Evolutionary conservation across 2,113 vertebrate genomes (phyloP).

Genomic region (Coregonus clupeaformis): DNA sequence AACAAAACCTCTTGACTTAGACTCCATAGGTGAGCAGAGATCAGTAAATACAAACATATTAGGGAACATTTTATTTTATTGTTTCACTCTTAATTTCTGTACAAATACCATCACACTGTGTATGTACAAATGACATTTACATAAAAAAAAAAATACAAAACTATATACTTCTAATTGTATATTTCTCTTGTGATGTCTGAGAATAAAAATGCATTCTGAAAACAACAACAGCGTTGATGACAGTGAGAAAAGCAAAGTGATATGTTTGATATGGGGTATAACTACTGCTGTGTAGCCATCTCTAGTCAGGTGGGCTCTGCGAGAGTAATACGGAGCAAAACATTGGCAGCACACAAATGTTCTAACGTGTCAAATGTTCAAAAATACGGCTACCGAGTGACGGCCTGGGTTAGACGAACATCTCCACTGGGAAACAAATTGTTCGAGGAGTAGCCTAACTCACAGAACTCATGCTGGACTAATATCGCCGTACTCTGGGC

Average conservation of each 20-base stretch:
- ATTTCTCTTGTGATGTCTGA: slow-evolving; percentile 96
- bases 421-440: slow-evolving; percentile 34
- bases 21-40: too few relatives aligned
- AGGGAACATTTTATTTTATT: slow-evolving; percentile 85
- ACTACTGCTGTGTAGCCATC: slow-evolving; percentile 19
- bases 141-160: slow-evolving; percentile 99
- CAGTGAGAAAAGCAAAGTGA: slow-evolving; percentile 70
- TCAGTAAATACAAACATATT: slow-evolving; percentile 51
- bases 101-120: slow-evolving; percentile 99
- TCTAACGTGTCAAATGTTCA: slow-evolving; percentile 53
- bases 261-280: slow-evolving; percentile 28
- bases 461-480: too few relatives aligned
- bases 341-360: slow-evolving; percentile 62
- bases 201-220: slow-evolving; percentile 88
- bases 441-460: slow-evolving; percentile 36
- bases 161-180: slow-evolving; percentile 99
- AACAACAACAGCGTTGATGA: slow-evolving; percentile 50
- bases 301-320: slow-evolving; percentile 46
- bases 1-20: too few relatives aligned
- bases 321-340: slow-evolving; percentile 66
- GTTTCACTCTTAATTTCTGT: slow-evolving; percentile 99
- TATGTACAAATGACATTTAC: slow-evolving; percentile 99
- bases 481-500: too few relatives aligned
- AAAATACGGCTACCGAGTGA: slow-evolving; percentile 43
- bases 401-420: slow-evolving; percentile 15